These are phyloP conservation scores for Semnopithecus entellus DNA, from an alignment of 2,113 vertebrate genomes.

Conservation along the genomic window DNA sequence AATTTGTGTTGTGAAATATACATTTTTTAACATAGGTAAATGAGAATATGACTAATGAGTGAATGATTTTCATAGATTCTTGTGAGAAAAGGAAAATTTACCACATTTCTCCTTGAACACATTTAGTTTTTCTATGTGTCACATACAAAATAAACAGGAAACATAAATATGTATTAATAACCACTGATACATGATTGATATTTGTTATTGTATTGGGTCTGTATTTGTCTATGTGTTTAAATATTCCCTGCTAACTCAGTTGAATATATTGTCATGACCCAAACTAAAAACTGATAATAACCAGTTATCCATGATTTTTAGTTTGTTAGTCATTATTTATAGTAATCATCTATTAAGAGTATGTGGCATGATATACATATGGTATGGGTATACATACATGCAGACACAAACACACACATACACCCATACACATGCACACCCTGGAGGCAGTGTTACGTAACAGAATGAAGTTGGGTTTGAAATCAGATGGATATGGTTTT, in stretches of 20 bases:
- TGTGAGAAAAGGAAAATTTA: not conserved
- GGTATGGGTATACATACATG: not conserved
- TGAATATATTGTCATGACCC: not conserved
- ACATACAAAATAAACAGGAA: slow-evolving; percentile 36
- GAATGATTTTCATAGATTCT: not conserved
- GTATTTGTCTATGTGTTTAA: slow-evolving; percentile 11
- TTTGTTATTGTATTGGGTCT: slow-evolving; percentile 15
- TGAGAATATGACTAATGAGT: slow-evolving; percentile 1
- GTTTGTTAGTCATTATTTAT: not conserved
- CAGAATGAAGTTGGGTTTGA: not conserved
- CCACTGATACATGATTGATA: not conserved
- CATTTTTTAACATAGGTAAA: slow-evolving; percentile 27
- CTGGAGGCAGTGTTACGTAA: not conserved
- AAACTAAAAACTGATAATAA: slow-evolving; percentile 4
- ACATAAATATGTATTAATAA: slow-evolving; percentile 8
- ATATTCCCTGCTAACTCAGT: not conserved
- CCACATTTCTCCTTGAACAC: not conserved
- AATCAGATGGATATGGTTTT: not conserved
- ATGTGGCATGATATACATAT: not conserved
- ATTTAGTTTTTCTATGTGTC: not conserved
- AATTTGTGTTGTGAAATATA: slow-evolving; percentile 12
- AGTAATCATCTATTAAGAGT: not conserved
- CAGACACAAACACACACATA: not conserved
- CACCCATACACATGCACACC: not conserved
- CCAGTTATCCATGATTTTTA: not conserved